Conservation (phyloP, 2,113 vertebrate genomes). For the Climacteris rufus region DNA sequence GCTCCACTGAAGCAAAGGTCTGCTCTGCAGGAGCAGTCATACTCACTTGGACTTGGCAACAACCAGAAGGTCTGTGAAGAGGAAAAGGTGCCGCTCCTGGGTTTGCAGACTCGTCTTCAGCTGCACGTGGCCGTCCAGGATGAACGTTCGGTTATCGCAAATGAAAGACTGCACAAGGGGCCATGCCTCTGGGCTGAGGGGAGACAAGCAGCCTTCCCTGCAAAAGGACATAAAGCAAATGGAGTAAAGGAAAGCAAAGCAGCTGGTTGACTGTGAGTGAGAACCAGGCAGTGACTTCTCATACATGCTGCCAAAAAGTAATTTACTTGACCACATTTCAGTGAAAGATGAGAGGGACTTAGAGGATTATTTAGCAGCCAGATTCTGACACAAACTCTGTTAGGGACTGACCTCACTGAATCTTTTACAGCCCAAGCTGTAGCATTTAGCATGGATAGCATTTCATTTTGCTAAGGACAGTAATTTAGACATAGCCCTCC, state of each 20-base stretch:
- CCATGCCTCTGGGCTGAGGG: conserved; percentile 83
- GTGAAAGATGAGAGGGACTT: not conserved
- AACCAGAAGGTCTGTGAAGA: conserved; percentile 89
- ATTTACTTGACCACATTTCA: not conserved
- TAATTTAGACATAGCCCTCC: not conserved
- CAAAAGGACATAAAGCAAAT: not conserved
- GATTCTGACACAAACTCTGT: not conserved
- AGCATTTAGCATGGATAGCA: not conserved
- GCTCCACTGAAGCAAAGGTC: not conserved
- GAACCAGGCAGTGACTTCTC: not conserved
- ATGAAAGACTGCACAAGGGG: conserved; percentile 86
- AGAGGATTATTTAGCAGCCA: not conserved
- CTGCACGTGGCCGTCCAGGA: conserved; percentile 83
- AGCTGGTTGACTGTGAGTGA: not conserved
- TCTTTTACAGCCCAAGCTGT: not conserved
- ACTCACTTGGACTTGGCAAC: conserved; percentile 94
- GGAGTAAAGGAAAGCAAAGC: not conserved
- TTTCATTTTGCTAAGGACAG: not conserved
- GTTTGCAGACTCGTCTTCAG: conserved; percentile 90
- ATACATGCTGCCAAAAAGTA: not conserved
- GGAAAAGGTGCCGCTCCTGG: conserved; percentile 90
- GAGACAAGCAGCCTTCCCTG: conserved; percentile 83
- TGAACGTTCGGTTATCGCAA: conserved; percentile 76
- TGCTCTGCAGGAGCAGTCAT: not conserved
- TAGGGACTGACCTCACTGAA: not conserved